Evolutionary conservation across 2,797 vertebrate genomes (phyloP).

Genomic region (Falco columbarius): DNA sequence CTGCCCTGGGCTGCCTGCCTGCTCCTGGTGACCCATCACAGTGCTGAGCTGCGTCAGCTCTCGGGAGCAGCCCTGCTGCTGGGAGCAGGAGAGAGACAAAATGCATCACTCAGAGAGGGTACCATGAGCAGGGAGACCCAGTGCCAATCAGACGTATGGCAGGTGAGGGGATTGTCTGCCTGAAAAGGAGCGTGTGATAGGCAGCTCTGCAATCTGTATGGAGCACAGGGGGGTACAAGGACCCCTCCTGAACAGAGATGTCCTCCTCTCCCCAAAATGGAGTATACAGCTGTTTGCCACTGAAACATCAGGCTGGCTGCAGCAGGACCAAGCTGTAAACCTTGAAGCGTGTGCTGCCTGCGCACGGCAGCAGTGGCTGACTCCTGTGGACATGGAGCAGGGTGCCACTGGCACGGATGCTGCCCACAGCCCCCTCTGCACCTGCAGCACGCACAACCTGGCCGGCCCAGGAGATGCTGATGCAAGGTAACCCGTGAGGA

Average conservation of each 20-base stretch:
- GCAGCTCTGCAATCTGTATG: rapidly evolving
- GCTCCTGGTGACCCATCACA: rapidly evolving
- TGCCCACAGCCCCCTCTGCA: rapidly evolving
- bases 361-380: background rate
- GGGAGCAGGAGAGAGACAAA: too few relatives aligned
- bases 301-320: background rate
- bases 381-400: rapidly evolving
- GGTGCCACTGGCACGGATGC: rapidly evolving
- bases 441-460: background rate
- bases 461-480: background rate
- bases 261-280: background rate
- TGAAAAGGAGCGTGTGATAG: rapidly evolving
- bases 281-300: background rate
- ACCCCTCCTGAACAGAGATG: background rate
- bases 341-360: background rate
- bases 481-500: background rate
- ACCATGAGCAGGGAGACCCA: background rate
- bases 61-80: rapidly evolving
- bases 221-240: background rate
- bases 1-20: background rate
- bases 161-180: rapidly evolving
- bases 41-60: background rate
- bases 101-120: rapidly evolving
- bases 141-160: rapidly evolving
- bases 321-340: background rate